Evolutionary conservation across 2,888 invertebrate species (phyloP).

Genomic region (Idaea biselata): DNA sequence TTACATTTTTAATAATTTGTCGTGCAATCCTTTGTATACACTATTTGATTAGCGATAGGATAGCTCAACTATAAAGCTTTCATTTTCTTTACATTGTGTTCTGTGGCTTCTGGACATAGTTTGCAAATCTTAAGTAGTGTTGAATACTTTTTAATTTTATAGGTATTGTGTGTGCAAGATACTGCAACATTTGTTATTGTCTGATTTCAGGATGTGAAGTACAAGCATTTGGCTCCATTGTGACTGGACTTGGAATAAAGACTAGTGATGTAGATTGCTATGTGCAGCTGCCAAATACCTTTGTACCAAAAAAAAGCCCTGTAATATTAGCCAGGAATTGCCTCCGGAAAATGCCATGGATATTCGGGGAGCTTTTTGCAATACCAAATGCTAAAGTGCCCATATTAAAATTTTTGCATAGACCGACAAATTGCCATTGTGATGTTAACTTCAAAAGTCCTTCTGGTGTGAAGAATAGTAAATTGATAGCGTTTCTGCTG

Average conservation of each 20-base stretch:
- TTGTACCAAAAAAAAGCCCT: slow-evolving; percentile 21
- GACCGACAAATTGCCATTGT: slow-evolving; percentile 80
- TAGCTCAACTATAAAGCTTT: too few relatives aligned
- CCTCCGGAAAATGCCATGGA: slow-evolving; percentile 47
- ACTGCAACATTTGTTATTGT: slow-evolving; percentile 5
- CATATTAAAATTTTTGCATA: slow-evolving; percentile 86
- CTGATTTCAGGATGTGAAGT: slow-evolving; percentile 54
- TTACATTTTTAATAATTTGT: too few relatives aligned
- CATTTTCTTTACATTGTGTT: slow-evolving; percentile 4
- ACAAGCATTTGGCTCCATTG: slow-evolving; percentile 86
- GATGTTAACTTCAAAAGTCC: slow-evolving; percentile 87
- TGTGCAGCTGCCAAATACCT: slow-evolving; percentile 60
- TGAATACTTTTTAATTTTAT: slow-evolving; percentile 2
- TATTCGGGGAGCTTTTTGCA: slow-evolving; percentile 78
- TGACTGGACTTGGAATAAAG: slow-evolving; percentile 84
- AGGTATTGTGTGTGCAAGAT: background rate
- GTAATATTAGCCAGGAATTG: slow-evolving; percentile 50
- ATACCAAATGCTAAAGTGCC: slow-evolving; percentile 87
- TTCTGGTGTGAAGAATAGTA: slow-evolving; percentile 84
- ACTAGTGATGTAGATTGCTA: slow-evolving; percentile 88
- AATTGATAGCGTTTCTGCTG: slow-evolving; percentile 81
- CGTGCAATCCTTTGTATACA: too few relatives aligned
- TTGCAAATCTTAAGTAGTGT: too few relatives aligned
- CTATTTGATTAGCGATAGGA: too few relatives aligned
- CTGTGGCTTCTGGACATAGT: too few relatives aligned